Evolutionary conservation across 2,113 vertebrate species (phyloP).

Genomic region (Tragelaphus buxtoni): DNA sequence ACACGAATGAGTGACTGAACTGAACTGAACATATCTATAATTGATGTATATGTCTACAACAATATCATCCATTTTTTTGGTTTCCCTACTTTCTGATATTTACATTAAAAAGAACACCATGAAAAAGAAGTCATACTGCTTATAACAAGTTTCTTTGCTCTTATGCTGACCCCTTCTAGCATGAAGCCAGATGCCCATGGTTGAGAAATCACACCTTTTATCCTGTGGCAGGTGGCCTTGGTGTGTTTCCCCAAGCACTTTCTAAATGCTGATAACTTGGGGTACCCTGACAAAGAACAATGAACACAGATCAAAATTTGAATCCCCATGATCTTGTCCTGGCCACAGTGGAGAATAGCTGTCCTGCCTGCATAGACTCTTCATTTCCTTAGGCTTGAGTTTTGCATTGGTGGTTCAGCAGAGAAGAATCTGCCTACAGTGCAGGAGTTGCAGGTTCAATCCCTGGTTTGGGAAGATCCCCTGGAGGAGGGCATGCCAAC

Average conservation of each 20-base stretch:
- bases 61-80: neutral
- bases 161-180: neutral
- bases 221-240: neutral
- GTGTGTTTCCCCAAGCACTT: neutral
- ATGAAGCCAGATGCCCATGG: neutral
- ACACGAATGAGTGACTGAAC: too few species aligned
- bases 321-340: neutral
- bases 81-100: neutral
- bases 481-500: neutral
- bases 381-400: neutral
- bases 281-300: neutral
- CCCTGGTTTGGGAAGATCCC: neutral
- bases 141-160: neutral
- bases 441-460: neutral
- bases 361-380: neutral
- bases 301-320: neutral
- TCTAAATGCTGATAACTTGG: neutral
- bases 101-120: neutral
- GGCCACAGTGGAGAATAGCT: neutral
- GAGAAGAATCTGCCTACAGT: neutral
- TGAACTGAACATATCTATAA: neutral
- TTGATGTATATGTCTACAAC: neutral
- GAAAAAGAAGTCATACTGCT: neutral
- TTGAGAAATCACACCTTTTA: neutral
- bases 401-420: neutral